These are phyloP conservation scores for Cottoperca gobio DNA, from an alignment of 2,797 vertebrate genomes.

Conservation along the genomic window DNA sequence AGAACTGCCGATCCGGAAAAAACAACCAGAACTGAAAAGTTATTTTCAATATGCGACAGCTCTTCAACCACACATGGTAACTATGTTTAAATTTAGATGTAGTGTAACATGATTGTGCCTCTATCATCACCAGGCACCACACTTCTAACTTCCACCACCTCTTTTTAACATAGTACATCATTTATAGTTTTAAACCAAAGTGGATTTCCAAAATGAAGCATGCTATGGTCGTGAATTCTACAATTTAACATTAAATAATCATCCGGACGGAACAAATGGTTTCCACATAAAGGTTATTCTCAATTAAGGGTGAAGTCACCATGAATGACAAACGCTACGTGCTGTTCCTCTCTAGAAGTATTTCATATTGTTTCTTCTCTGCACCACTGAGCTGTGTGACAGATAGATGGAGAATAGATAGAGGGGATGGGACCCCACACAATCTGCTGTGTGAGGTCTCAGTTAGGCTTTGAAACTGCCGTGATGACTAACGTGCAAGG, in stretches of 20 bases:
- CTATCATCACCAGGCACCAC: not conserved
- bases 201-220: not conserved
- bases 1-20: conserved; percentile 8
- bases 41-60: not conserved
- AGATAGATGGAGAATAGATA: not conserved
- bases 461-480: not conserved
- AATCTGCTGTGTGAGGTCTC: not conserved
- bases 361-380: conserved; percentile 17
- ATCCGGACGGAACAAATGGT: not conserved
- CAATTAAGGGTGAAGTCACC: conserved; percentile 15
- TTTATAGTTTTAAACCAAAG: not conserved
- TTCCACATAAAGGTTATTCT: conserved; percentile 7
- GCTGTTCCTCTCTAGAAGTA: conserved; percentile 20
- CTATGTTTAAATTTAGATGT: conserved; percentile 17
- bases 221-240: not conserved
- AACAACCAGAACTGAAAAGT: not conserved
- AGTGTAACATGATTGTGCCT: not conserved
- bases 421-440: not conserved
- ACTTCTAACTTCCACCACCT: not conserved
- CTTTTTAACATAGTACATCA: not conserved
- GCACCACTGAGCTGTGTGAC: conserved; percentile 35
- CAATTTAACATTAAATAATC: conserved; percentile 1
- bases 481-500: not conserved
- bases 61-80: not conserved
- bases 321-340: conserved; percentile 3